A percentile compares a stretch with the other conserved stretches of the same genome.
phyloP scores from a whole-genome alignment of 1,140 invertebrate genomes.

The Microplitis mediator region DNA sequence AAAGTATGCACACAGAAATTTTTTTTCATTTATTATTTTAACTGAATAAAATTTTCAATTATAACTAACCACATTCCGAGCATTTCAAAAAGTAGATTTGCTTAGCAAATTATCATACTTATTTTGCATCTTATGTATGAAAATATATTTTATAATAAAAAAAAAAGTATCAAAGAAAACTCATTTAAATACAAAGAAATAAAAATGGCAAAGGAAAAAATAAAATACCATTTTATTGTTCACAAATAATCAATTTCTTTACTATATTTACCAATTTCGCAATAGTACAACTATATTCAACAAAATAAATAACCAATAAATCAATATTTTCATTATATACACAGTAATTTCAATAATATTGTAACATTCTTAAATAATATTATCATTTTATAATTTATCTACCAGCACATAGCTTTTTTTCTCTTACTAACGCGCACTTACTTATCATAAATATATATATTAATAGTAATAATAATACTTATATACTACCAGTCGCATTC shows the following conservation, averaged over 20 bases:
- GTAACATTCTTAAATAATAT: conserved; percentile 41
- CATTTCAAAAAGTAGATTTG: too few species aligned
- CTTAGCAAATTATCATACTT: too few species aligned
- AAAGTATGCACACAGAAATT: too few species aligned
- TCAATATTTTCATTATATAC: conserved; percentile 38
- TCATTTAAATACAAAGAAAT: neutral
- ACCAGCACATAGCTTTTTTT: conserved; percentile 28
- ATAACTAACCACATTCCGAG: too few species aligned
- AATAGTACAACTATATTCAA: conserved; percentile 44
- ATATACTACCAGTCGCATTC: conserved; percentile 37
- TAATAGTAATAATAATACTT: conserved; percentile 27
- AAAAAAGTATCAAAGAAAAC: neutral
- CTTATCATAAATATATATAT: conserved; percentile 40
- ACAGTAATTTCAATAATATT: conserved; percentile 19
- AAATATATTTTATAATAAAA: too few species aligned
- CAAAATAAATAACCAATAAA: conserved; percentile 39
- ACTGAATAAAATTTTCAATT: too few species aligned
- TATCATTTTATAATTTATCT: conserved; percentile 20
- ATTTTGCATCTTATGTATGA: too few species aligned
- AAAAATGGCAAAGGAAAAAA: neutral
- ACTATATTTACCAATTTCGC: conserved; percentile 41
- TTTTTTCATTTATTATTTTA: too few species aligned
- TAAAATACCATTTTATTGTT: neutral
- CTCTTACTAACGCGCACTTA: conserved; percentile 35
- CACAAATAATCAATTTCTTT: conserved; percentile 30